Conservation (phyloP, 23 tunicate genomes). For the Ascidia mentula region DNA sequence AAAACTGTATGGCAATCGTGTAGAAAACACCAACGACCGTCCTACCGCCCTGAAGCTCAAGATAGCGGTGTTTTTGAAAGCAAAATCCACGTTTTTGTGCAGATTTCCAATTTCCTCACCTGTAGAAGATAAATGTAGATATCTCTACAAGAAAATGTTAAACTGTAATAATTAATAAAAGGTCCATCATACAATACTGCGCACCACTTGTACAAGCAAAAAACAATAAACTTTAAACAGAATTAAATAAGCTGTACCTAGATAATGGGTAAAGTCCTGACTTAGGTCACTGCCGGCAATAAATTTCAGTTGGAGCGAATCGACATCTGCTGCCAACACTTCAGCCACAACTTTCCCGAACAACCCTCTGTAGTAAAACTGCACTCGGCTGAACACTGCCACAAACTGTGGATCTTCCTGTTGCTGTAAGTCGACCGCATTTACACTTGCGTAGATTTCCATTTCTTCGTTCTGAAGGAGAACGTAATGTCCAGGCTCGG, state of each 20-base stretch:
- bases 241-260: too few species aligned
- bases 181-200: too few species aligned
- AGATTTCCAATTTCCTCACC: too few species aligned
- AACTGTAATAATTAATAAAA: too few species aligned
- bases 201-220: too few species aligned
- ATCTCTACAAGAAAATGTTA: too few species aligned
- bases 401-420: background rate
- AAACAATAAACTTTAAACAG: too few species aligned
- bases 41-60: constrained; percentile 38
- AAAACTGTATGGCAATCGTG: constrained; percentile 32
- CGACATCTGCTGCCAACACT: background rate
- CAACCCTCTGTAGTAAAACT: background rate
- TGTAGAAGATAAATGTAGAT: too few species aligned
- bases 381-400: background rate
- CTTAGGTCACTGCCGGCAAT: background rate
- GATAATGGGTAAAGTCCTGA: background rate
- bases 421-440: background rate
- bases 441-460: constrained; percentile 43
- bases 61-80: constrained; percentile 22
- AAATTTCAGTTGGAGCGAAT: background rate
- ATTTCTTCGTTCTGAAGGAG: constrained; percentile 30
- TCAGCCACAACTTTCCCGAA: background rate
- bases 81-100: constrained; percentile 25
- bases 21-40: constrained; percentile 27
- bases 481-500: constrained; percentile 65